A percentile compares a stretch with the other conserved stretches of the same genome.
Evolutionary conservation across 2,797 vertebrate genomes (phyloP).

Genomic region (Pangasius djambal): DNA sequence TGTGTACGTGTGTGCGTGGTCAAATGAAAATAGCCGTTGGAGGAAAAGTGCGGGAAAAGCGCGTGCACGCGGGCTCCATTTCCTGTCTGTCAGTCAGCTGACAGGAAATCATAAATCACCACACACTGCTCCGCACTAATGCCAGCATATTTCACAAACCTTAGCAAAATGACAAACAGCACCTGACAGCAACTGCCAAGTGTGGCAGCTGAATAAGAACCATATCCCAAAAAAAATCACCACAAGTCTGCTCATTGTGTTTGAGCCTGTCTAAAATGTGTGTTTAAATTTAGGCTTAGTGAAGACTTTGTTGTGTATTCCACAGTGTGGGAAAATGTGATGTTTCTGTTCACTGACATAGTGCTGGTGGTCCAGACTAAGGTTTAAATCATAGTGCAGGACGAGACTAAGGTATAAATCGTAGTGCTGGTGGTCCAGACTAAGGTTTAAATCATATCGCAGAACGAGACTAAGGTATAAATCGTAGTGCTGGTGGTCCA

Average conservation of each 20-base stretch:
- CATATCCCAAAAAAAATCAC: neutral
- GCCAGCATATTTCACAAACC: constrained; percentile 30
- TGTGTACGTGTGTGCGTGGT: neutral
- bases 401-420: constrained; percentile 4
- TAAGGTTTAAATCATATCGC: neutral
- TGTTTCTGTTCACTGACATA: neutral
- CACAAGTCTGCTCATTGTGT: neutral
- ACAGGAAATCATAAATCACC: constrained; percentile 44
- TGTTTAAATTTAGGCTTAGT: neutral
- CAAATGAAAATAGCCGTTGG: constrained; percentile 26
- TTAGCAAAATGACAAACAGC: constrained; percentile 33
- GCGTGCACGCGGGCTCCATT: constrained; percentile 13
- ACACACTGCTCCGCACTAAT: constrained; percentile 30
- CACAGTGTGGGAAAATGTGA: neutral
- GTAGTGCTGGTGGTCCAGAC: neutral
- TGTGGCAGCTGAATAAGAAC: constrained; percentile 11
- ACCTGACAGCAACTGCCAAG: constrained; percentile 20
- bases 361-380: neutral
- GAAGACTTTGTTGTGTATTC: constrained; percentile 14
- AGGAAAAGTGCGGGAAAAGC: constrained; percentile 34
- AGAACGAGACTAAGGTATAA: neutral
- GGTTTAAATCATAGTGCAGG: neutral
- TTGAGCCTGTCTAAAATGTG: neutral
- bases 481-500: neutral
- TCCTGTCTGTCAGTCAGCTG: constrained; percentile 38